Conservation (phyloP, 2,113 vertebrate species). For the Cercocebus atys region DNA sequence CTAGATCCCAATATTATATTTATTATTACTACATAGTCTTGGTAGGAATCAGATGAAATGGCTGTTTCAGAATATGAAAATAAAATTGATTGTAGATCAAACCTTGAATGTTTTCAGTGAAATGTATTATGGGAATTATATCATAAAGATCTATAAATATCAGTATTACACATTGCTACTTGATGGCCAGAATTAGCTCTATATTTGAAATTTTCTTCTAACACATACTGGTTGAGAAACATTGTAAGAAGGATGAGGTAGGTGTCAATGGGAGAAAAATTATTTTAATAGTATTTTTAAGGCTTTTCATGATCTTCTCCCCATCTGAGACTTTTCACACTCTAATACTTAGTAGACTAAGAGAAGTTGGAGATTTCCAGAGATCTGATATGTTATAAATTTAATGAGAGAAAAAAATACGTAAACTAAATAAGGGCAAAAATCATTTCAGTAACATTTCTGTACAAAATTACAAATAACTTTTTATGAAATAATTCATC, state of each 20-base stretch:
- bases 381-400: not conserved
- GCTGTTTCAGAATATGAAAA: not conserved
- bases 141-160: slow-evolving; percentile 53
- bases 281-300: not conserved
- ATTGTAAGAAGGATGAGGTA: slow-evolving; percentile 56
- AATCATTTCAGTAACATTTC: not conserved
- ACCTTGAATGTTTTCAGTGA: not conserved
- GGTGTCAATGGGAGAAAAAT: slow-evolving; percentile 38
- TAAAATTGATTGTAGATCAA: not conserved
- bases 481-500: not conserved
- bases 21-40: not conserved
- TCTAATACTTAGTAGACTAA: not conserved
- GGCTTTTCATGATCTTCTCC: not conserved
- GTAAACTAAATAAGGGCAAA: not conserved
- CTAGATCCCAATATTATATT: not conserved
- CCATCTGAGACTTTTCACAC: not conserved
- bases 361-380: not conserved
- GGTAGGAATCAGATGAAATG: not conserved
- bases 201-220: slow-evolving; percentile 56
- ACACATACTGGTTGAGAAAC: slow-evolving; percentile 53
- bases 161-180: not conserved
- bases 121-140: not conserved
- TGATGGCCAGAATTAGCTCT: slow-evolving; percentile 32
- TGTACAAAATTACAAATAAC: not conserved
- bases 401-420: not conserved